These are phyloP conservation scores for Sphaeridia pumilis DNA, from an alignment of 2,888 invertebrate genomes.

Conservation along the genomic window DNA sequence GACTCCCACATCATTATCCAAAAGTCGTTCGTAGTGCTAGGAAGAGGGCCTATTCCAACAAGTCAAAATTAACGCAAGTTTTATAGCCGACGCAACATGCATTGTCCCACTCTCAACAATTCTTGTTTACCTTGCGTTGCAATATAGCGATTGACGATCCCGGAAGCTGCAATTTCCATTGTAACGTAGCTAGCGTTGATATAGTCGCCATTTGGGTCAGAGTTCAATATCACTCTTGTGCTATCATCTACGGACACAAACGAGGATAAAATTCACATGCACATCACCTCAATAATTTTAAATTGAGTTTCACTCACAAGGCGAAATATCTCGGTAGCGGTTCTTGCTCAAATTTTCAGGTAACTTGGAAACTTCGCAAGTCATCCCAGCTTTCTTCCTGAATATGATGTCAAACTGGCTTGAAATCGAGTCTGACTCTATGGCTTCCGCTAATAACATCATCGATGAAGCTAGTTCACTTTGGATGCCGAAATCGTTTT, in stretches of 20 bases:
- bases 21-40: conserved; percentile 85
- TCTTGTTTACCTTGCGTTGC: conserved; percentile 92
- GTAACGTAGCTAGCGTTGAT: conserved; percentile 97
- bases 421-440: conserved; percentile 83
- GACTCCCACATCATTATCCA: conserved; percentile 98
- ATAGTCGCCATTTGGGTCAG: conserved; percentile 63
- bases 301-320: too few relatives aligned
- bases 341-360: conserved; percentile 81
- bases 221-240: conserved; percentile 72
- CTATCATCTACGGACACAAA: conserved; percentile 73
- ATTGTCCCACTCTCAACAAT: background rate
- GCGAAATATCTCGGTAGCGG: conserved; percentile 90
- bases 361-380: conserved; percentile 69
- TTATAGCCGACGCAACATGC: too few relatives aligned
- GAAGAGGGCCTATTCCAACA: conserved; percentile 79
- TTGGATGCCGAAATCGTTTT: conserved; percentile 23
- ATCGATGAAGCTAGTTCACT: conserved; percentile 62
- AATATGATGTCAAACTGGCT: conserved; percentile 88
- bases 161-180: conserved; percentile 89
- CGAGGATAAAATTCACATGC: background rate
- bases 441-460: conserved; percentile 66
- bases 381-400: conserved; percentile 74
- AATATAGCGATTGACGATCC: conserved; percentile 88
- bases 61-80: conserved; percentile 36
- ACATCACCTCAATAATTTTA: too few relatives aligned